A percentile compares a stretch with the other conserved stretches of the same genome.
These are phyloP conservation scores for Erpetoichthys calabaricus DNA, from an alignment of 2,797 vertebrate genomes.

Conservation along the genomic window DNA sequence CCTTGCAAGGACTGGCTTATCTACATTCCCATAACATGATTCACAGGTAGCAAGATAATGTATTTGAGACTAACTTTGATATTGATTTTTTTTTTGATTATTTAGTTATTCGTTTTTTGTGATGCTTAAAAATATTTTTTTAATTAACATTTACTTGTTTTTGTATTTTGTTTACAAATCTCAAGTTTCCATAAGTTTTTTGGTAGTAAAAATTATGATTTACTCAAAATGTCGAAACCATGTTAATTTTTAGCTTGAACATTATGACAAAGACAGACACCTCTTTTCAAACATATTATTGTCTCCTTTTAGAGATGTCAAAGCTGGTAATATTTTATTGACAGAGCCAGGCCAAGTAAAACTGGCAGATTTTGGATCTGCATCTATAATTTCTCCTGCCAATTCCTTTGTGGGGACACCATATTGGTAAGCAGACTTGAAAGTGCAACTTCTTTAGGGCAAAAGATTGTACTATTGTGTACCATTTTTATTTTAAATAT, in stretches of 20 bases:
- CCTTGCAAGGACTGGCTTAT: conserved; percentile 95
- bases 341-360: conserved; percentile 96
- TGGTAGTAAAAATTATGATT: too few relatives aligned
- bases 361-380: conserved; percentile 93
- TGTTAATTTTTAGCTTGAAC: too few relatives aligned
- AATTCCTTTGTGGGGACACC: conserved; percentile 97
- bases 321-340: conserved; percentile 96
- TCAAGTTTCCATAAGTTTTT: too few relatives aligned
- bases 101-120: too few relatives aligned
- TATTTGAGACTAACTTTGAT: too few relatives aligned
- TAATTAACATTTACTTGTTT: too few relatives aligned
- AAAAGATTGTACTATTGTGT: too few relatives aligned
- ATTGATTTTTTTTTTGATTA: too few relatives aligned
- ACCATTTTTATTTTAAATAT: too few relatives aligned
- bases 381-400: conserved; percentile 89
- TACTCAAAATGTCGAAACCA: too few relatives aligned
- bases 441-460: background rate
- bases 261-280: background rate
- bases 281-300: conserved; percentile 4
- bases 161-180: too few relatives aligned
- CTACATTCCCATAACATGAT: conserved; percentile 94
- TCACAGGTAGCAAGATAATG: conserved; percentile 64
- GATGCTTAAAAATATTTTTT: too few relatives aligned
- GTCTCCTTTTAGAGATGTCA: conserved; percentile 72
- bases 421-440: conserved; percentile 71